Base-by-base conservation (phyloP, 1,140 invertebrate species). In the Ditylenchus dipsaci region DNA sequence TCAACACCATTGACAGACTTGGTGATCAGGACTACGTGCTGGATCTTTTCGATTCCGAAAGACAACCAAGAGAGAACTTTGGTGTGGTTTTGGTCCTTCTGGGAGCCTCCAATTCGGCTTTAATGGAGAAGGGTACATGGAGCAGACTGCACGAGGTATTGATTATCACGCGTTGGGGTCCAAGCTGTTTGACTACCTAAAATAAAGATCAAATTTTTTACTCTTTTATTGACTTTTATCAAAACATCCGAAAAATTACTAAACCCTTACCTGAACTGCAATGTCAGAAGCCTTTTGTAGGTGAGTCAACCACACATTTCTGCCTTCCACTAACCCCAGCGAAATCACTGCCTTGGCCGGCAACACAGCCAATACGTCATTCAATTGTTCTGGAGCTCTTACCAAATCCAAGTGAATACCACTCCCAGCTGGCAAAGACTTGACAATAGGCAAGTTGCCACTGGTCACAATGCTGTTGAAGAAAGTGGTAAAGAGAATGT, bases 331-430 rank as follows among this genome's bases (percentile, higher is more conserved):
- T 7, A 66, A 26, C 9, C 64, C 49, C 7, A 61, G n/a, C 17
- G 59, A 61, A 17, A 61, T 1, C 1, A 43, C 7, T 5, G 59
- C 59, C 19, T 19, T 61, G n/a, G n/a, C 19, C 15, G 64, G 64
- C 26, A 66, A 27, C 21, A 33, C 64, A 3, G 21, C 42, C 43
- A 66, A 21, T 1, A 66, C 64, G 17, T 42, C 42, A 1, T 11
- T 27, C 23, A 66, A 38, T 21, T 66, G 64, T 33, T 66, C 64
- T 23, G 64, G 64, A 33, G 64, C 64, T 26, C 64, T 42, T 15
- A 66, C 64, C 59, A 66, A 66, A 58, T 66, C 64, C 7, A 66
- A n/a, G 26, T 66, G 64, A 30, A 66, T 66, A 33, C 43, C 64
- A 19, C 17, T 17, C 23, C 42, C 42, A 29, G 45, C 33, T 9